A percentile compares a stretch with the other conserved stretches of the same genome.
These are phyloP conservation scores for Cephalopholis sonnerati DNA, from an alignment of 2,113 vertebrate genomes.

Conservation along the genomic window DNA sequence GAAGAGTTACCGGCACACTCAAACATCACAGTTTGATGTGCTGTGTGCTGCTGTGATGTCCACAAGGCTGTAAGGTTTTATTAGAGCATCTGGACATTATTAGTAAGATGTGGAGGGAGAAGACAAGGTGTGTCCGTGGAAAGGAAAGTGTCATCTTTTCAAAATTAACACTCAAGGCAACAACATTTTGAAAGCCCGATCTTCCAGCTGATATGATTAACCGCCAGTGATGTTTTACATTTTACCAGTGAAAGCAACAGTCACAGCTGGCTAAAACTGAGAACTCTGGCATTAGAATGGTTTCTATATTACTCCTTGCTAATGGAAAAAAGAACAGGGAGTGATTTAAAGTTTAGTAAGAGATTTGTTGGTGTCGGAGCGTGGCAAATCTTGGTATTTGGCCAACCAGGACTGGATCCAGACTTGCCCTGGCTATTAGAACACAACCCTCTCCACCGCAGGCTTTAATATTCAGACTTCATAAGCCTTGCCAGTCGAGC, in stretches of 20 bases:
- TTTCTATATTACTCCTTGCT: neutral
- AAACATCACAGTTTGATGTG: conserved; percentile 35
- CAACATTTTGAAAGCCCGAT: neutral
- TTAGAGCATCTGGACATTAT: conserved; percentile 24
- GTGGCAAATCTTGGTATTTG: neutral
- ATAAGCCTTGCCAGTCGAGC: too few species aligned
- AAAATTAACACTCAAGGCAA: neutral
- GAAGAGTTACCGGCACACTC: conserved; percentile 58
- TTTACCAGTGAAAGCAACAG: neutral
- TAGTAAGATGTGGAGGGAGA: neutral
- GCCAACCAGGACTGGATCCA: neutral
- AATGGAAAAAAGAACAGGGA: neutral
- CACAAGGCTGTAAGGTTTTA: neutral
- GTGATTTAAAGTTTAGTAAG: neutral
- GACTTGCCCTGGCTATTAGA: neutral
- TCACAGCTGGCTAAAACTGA: neutral
- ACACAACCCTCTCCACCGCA: neutral
- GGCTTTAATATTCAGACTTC: too few species aligned
- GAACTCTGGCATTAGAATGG: neutral
- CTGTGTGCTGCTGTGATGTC: conserved; percentile 8
- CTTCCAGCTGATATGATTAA: neutral
- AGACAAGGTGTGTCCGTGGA: neutral
- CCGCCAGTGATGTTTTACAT: neutral
- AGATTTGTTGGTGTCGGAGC: neutral
- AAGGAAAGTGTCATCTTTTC: neutral